Base-by-base conservation (phyloP, 1,140 invertebrate species). In the Tetramorium alpestre region DNA sequence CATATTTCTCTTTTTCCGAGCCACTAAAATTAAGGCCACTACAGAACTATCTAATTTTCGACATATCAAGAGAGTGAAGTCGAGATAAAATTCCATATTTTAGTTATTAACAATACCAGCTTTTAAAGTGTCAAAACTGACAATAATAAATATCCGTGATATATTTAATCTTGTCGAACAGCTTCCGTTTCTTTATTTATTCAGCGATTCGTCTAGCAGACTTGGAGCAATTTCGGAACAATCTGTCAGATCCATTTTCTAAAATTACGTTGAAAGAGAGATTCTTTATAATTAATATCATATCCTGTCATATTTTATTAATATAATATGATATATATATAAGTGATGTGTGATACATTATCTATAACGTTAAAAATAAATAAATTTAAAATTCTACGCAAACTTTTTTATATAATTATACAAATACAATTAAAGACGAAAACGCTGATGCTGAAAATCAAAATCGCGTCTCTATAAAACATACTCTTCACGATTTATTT, bases 111-210 rank as follows among this genome's bases (percentile, higher is more conserved):
- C 44, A 18, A 47, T 47, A 38, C 28, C 13, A 80, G 8, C 0
- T 51, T 54, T 1, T 3, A 6, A 54, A 41, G 13, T 25, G 2
- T 58, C 33, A n/a, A 28, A 33, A 82, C 13, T 70, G 38, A 41
- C 38, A 22, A 82, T 44, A 73, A 70, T 16, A 16, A 38, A 67
- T 22, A 78, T 38, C 1, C 16, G 4, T 16, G 1, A 82, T 60
- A 56, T 16, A 73, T 82, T 72, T 51, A 22, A 22, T 51, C 11
- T 18, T 13, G 22, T 58, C 49, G 8, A 81, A 51, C 0, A 80
- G 8, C 11, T 81, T 81, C 38, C 65, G 6, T 16, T 69, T 44
- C 8, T 16, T 82, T 47, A 72, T 60, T 72, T 58, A 82, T 72
- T 56, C 25, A 47, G 25, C 3, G 18, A 22, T 58, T n/a, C 25